Evolutionary conservation across 2,797 vertebrate genomes (phyloP).

Genomic region (Garrulus glandarius): DNA sequence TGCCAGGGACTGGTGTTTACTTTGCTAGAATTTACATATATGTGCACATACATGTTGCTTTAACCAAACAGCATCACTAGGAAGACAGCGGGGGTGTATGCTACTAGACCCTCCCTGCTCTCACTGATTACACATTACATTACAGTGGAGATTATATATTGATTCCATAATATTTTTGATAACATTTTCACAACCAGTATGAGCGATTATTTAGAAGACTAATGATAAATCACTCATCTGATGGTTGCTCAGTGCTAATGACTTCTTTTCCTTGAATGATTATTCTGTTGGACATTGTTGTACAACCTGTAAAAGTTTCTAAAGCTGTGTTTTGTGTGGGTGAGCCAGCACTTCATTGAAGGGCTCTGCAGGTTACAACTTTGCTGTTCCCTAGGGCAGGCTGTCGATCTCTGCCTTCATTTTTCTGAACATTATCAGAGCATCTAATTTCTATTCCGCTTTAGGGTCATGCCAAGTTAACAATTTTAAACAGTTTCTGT

Average conservation of each 20-base stretch:
- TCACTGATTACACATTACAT: background rate
- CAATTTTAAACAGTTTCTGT: background rate
- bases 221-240: background rate
- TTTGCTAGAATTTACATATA: background rate
- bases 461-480: slow-evolving; percentile 18
- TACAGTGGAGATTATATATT: background rate
- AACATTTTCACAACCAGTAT: background rate
- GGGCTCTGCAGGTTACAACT: background rate
- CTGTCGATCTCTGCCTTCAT: background rate
- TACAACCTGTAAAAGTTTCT: background rate
- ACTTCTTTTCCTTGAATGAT: background rate
- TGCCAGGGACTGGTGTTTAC: background rate
- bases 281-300: background rate
- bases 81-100: background rate
- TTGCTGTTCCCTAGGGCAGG: background rate
- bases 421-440: slow-evolving; percentile 15
- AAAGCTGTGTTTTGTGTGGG: background rate
- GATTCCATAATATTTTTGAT: background rate
- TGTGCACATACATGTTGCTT: background rate
- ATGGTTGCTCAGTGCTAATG: background rate
- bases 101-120: background rate
- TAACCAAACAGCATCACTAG: background rate
- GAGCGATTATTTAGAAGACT: background rate
- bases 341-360: background rate
- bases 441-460: background rate